These are phyloP conservation scores for Cataglyphis altisquamis DNA, from an alignment of 2,888 invertebrate species.

Conservation along the genomic window DNA sequence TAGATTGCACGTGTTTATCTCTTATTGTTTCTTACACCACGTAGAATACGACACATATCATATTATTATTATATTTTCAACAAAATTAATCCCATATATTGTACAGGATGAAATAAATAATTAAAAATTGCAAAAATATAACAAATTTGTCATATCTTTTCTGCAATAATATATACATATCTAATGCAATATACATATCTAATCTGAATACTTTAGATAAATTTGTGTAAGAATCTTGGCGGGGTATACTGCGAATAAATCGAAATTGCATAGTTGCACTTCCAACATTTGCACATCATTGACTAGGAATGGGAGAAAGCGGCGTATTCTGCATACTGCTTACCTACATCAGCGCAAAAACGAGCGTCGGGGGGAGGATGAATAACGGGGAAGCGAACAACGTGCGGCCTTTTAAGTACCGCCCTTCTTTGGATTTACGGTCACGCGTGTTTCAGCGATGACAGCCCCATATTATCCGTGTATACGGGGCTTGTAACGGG, in stretches of 20 bases:
- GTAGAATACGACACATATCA: neutral
- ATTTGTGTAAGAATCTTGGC: neutral
- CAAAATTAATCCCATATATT: neutral
- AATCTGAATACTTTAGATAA: neutral
- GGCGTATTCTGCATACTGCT: constrained; percentile 24
- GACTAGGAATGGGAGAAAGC: constrained; percentile 24
- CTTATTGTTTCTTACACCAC: constrained; percentile 40
- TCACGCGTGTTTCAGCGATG: constrained; percentile 41
- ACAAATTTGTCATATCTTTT: neutral
- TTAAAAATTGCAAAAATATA: neutral
- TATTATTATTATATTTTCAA: neutral
- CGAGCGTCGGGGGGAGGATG: constrained; percentile 6
- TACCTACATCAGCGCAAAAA: constrained; percentile 24
- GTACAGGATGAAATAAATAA: neutral
- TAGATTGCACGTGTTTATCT: constrained; percentile 46
- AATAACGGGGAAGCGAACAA: constrained; percentile 35
- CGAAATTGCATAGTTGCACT: constrained; percentile 3
- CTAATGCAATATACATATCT: neutral
- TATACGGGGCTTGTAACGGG: constrained; percentile 14
- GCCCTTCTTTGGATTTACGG: constrained; percentile 45
- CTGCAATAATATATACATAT: neutral
- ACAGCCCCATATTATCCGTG: constrained; percentile 40
- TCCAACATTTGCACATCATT: constrained; percentile 43
- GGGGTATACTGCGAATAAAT: neutral
- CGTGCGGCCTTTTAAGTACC: constrained; percentile 47